Conservation (phyloP, 2,888 invertebrate species). For the Norana najaformis region DNA sequence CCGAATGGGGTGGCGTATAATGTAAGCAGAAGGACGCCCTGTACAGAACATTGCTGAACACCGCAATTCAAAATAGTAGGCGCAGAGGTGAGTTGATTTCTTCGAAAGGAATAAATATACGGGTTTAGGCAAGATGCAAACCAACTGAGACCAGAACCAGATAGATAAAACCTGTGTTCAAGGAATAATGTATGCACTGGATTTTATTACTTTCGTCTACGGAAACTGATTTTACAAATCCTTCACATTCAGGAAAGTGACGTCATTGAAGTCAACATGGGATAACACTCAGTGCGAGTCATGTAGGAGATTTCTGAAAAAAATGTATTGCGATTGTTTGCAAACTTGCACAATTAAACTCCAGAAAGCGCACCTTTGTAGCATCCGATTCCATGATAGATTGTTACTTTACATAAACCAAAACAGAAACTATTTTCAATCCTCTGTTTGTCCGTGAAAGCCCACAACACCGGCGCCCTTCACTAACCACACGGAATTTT, state of each 20-base stretch:
- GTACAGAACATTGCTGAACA: no score
- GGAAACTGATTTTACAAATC: neutral
- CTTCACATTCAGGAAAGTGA: neutral
- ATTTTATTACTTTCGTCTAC: neutral
- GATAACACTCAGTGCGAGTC: neutral
- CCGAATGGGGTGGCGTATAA: no score
- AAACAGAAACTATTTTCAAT: neutral
- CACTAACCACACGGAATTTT: neutral
- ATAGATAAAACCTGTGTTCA: no score
- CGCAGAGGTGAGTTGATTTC: no score
- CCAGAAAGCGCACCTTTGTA: neutral
- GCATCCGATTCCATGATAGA: neutral
- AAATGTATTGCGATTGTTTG: neutral
- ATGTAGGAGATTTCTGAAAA: neutral
- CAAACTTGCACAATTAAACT: neutral
- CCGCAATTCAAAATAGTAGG: no score
- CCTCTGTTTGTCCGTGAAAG: neutral
- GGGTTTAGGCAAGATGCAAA: no score
- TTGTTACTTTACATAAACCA: neutral
- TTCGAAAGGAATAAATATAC: no score
- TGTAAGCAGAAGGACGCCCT: no score
- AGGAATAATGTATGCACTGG: no score
- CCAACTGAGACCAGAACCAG: no score
- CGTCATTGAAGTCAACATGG: constrained; percentile 6
- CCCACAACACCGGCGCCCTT: neutral